Evolutionary conservation across 2,113 vertebrate genomes (phyloP).

Genomic region (Ceuthmochares aereus): DNA sequence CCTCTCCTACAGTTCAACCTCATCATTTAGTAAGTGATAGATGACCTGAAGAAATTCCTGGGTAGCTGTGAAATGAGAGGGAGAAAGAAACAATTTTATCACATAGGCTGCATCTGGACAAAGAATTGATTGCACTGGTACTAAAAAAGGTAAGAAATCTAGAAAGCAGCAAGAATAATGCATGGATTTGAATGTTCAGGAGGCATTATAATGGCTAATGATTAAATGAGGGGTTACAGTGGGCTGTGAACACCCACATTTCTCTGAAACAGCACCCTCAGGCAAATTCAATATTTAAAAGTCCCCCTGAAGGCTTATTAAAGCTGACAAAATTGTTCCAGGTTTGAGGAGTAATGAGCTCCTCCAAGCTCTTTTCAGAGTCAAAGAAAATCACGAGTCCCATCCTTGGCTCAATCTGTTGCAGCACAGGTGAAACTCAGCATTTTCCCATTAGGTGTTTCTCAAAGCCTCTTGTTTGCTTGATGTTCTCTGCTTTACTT

Average conservation of each 20-base stretch:
- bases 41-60: constrained; percentile 25
- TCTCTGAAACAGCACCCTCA: background rate
- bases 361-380: background rate
- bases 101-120: background rate
- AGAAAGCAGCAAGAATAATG: background rate
- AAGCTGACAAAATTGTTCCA: background rate
- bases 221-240: background rate
- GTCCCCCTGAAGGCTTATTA: background rate
- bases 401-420: background rate
- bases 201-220: background rate
- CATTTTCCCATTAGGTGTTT: background rate
- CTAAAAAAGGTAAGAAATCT: background rate
- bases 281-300: background rate
- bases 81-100: background rate
- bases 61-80: background rate
- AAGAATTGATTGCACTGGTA: background rate
- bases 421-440: background rate
- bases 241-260: background rate
- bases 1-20: background rate
- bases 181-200: background rate
- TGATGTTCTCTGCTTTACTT: background rate
- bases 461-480: background rate
- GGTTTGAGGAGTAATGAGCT: constrained; percentile 19
- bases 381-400: background rate
- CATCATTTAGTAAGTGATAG: background rate